phyloP scores from a whole-genome alignment of 2,888 invertebrate genomes.

The Danaus chrysippus region DNA sequence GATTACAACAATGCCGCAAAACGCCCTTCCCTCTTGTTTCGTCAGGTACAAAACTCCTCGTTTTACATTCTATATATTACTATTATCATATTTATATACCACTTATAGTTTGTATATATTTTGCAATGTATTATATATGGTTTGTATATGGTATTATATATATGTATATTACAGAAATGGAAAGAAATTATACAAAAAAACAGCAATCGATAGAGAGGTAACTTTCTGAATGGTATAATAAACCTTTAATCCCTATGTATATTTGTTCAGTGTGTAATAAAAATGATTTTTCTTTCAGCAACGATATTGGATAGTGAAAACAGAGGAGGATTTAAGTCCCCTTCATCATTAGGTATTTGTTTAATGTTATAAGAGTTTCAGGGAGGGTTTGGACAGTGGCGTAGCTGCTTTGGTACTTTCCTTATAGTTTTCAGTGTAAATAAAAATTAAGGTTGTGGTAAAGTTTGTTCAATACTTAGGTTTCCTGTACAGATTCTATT shows the following conservation, averaged over 20 bases:
- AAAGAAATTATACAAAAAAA: conserved; percentile 7
- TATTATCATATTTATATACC: conserved; percentile 1
- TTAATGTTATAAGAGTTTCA: too few relatives aligned
- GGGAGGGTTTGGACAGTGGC: too few relatives aligned
- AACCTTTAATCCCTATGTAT: background rate
- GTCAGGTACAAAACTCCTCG: conserved; percentile 80
- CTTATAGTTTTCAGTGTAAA: too few relatives aligned
- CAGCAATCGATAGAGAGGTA: conserved; percentile 1
- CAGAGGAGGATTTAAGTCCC: too few relatives aligned
- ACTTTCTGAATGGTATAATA: background rate
- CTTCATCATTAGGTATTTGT: too few relatives aligned
- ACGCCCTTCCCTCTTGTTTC: conserved; percentile 86
- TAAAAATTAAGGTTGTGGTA: too few relatives aligned
- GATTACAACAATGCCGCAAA: conserved; percentile 83
- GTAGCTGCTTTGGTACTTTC: too few relatives aligned
- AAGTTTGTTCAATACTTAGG: too few relatives aligned
- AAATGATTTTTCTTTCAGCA: too few relatives aligned
- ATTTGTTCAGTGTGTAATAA: too few relatives aligned
- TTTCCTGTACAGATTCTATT: too few relatives aligned
- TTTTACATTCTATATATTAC: conserved; percentile 17
- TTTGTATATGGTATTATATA: background rate
- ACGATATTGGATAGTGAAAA: too few relatives aligned
- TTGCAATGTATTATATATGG: conserved; percentile 47
- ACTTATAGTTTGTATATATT: conserved; percentile 5
- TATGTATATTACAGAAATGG: conserved; percentile 12